Evolutionary conservation across 2,797 vertebrate species (phyloP).

Genomic region (Champsocephalus esox): DNA sequence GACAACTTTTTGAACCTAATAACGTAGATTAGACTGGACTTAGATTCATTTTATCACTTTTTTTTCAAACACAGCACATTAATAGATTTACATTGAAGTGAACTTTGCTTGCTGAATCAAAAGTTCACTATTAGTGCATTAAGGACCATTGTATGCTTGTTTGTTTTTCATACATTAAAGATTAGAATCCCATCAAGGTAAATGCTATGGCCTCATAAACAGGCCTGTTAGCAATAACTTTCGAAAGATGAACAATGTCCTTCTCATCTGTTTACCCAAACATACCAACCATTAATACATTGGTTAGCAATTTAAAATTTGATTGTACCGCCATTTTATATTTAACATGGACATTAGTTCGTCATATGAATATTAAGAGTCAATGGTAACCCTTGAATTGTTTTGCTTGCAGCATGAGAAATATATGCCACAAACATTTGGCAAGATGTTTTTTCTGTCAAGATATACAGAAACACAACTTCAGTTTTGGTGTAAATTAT

Average conservation of each 20-base stretch:
- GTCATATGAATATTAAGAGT: slow-evolving; percentile 54
- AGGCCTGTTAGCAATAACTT: slow-evolving; percentile 65
- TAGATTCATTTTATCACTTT: slow-evolving; percentile 45
- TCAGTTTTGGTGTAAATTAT: slow-evolving; percentile 54
- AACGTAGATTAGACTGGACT: slow-evolving; percentile 63
- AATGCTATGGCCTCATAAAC: slow-evolving; percentile 56
- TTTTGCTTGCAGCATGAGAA: slow-evolving; percentile 52
- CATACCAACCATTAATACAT: slow-evolving; percentile 65
- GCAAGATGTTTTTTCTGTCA: slow-evolving; percentile 65
- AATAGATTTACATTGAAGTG: slow-evolving; percentile 69
- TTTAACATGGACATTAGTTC: slow-evolving; percentile 52
- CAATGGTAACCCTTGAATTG: slow-evolving; percentile 34
- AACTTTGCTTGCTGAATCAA: slow-evolving; percentile 64
- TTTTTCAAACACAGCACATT: slow-evolving; percentile 64
- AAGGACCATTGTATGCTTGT: slow-evolving; percentile 48
- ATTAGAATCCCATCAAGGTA: slow-evolving; percentile 52
- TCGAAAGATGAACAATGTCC: slow-evolving; percentile 54
- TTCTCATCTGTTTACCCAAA: slow-evolving; percentile 60
- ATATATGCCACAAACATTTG: slow-evolving; percentile 67
- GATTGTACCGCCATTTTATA: slow-evolving; percentile 78
- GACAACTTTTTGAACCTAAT: slow-evolving; percentile 67
- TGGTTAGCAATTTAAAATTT: slow-evolving; percentile 65
- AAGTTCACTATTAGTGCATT: slow-evolving; percentile 79
- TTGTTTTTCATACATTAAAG: slow-evolving; percentile 59
- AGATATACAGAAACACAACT: slow-evolving; percentile 67